phyloP scores from a whole-genome alignment of 2,888 invertebrate genomes.

The Phortica okadai region DNA sequence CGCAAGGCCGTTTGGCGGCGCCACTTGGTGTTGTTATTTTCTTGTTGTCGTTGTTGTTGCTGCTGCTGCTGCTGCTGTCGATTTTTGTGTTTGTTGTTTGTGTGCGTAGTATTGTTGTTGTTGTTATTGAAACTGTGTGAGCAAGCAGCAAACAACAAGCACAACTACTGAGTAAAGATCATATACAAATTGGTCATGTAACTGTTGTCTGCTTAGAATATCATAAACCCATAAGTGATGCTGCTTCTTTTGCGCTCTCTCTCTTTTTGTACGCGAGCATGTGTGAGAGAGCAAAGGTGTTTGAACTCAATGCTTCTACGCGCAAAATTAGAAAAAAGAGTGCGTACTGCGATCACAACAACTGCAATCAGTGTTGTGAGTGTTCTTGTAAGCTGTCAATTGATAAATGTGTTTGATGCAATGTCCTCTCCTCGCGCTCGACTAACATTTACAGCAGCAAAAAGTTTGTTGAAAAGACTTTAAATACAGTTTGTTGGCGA shows the following conservation, averaged over 20 bases:
- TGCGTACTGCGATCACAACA: not conserved
- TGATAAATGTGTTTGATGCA: too few species aligned
- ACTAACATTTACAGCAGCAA: too few species aligned
- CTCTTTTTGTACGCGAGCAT: not conserved
- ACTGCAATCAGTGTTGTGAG: not conserved
- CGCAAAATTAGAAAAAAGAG: not conserved
- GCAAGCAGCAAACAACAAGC: too few species aligned
- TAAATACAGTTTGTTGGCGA: too few species aligned
- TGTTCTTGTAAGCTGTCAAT: too few species aligned
- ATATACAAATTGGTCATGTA: too few species aligned
- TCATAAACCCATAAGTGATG: not conserved
- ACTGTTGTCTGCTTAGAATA: not conserved
- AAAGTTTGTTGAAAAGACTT: too few species aligned
- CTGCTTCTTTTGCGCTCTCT: not conserved
- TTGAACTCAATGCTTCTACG: not conserved
- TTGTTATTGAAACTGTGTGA: too few species aligned
- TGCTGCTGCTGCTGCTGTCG: constrained; percentile 23
- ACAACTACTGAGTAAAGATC: too few species aligned
- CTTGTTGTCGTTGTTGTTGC: constrained; percentile 38
- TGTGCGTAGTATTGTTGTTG: not conserved
- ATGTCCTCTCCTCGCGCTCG: too few species aligned
- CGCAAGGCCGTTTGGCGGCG: constrained; percentile 59
- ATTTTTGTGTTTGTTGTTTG: not conserved
- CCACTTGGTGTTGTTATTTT: not conserved
- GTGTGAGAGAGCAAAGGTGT: not conserved